Conservation (phyloP, 1,140 invertebrate species). For the Orussus abietinus region DNA sequence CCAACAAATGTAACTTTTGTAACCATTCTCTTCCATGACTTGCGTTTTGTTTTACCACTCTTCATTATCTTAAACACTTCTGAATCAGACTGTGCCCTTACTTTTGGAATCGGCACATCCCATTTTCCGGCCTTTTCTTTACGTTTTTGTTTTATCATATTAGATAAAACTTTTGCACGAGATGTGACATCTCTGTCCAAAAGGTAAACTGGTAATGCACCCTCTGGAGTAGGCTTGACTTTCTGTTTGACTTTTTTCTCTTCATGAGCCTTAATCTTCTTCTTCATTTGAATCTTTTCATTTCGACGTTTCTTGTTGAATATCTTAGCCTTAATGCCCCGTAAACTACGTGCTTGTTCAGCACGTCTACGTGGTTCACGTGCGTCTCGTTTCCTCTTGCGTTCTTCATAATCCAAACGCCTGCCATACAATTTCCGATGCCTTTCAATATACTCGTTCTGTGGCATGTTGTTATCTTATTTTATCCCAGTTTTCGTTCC, state of each 20-base stretch:
- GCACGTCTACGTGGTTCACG: slow-evolving; percentile 87
- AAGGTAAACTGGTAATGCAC: slow-evolving; percentile 93
- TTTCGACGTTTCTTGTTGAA: slow-evolving; percentile 94
- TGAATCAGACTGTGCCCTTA: slow-evolving; percentile 92
- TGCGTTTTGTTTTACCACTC: slow-evolving; percentile 91
- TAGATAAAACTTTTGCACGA: slow-evolving; percentile 92
- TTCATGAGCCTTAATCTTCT: slow-evolving; percentile 91
- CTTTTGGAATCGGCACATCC: slow-evolving; percentile 99
- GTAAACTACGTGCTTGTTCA: slow-evolving; percentile 84
- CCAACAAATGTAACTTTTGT: slow-evolving; percentile 98
- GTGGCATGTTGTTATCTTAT: slow-evolving; percentile 74
- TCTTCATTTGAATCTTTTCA: slow-evolving; percentile 99
- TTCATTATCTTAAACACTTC: slow-evolving; percentile 96
- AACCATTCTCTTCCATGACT: slow-evolving; percentile 99
- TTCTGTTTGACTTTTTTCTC: slow-evolving; percentile 86
- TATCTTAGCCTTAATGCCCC: slow-evolving; percentile 96
- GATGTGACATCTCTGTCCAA: slow-evolving; percentile 94
- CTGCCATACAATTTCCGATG: slow-evolving; percentile 94
- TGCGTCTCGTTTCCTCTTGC: slow-evolving; percentile 92
- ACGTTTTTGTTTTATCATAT: slow-evolving; percentile 99
- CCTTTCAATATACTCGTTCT: slow-evolving; percentile 99
- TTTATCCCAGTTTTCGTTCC: slow-evolving; percentile 1
- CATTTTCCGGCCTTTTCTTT: slow-evolving; percentile 99
- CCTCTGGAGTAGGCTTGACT: slow-evolving; percentile 78
- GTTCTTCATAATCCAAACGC: slow-evolving; percentile 96